Percentiles rank a stretch among this genome's conserved stretches.
phyloP scores from a whole-genome alignment of 2,888 invertebrate species.

The Bembecia ichneumoniformis region DNA sequence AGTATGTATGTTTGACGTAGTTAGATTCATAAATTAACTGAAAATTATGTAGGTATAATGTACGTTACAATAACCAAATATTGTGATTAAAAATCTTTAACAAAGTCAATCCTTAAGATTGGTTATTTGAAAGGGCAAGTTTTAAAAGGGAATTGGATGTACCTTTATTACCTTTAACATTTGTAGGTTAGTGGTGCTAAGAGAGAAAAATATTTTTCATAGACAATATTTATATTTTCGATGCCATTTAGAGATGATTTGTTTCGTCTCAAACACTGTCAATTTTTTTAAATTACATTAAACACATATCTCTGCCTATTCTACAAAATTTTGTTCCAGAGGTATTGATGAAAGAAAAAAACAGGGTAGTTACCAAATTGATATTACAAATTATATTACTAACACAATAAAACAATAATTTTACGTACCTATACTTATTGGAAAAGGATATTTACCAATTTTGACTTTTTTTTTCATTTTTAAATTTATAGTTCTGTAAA shows the following conservation, averaged over 20 bases:
- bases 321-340: constrained; percentile 19
- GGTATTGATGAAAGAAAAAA: constrained; percentile 29
- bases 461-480: no score
- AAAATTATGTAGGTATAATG: background rate
- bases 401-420: no score
- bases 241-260: constrained; percentile 52
- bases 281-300: constrained; percentile 41
- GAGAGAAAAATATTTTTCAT: constrained; percentile 58
- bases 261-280: constrained; percentile 45
- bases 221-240: constrained; percentile 58
- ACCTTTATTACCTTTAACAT: background rate
- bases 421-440: no score
- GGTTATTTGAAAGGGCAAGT: background rate
- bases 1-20: background rate
- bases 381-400: background rate
- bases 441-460: no score
- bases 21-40: no score
- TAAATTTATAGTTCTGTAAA: no score
- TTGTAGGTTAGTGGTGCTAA: constrained; percentile 61
- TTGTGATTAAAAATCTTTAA: background rate
- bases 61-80: background rate
- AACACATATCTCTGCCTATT: constrained; percentile 24
- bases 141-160: background rate
- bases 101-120: background rate
- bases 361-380: constrained; percentile 5